These are phyloP conservation scores for Pogoniulus pusillus DNA, from an alignment of 2,797 vertebrate species.

Conservation along the genomic window DNA sequence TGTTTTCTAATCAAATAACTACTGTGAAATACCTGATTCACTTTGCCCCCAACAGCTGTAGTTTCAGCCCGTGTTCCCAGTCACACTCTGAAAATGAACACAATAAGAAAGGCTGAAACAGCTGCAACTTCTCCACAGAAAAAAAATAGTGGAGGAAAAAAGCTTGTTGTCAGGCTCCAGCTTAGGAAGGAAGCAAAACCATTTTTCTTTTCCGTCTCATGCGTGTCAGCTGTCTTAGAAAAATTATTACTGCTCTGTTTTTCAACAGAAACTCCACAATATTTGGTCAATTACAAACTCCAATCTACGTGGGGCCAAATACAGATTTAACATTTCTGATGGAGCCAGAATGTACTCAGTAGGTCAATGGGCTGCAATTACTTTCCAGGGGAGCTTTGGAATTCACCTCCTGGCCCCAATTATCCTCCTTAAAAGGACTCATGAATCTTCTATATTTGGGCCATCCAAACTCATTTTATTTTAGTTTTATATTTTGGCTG, in stretches of 20 bases:
- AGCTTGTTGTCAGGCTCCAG: conserved; percentile 71
- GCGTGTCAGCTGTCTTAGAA: conserved; percentile 77
- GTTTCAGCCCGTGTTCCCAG: conserved; percentile 75
- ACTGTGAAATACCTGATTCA: conserved; percentile 84
- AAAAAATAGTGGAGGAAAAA: conserved; percentile 33
- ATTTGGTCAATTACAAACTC: conserved; percentile 68
- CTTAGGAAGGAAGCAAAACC: conserved; percentile 81
- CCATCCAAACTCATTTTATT: conserved; percentile 35
- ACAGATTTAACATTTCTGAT: conserved; percentile 60
- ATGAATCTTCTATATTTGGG: conserved; percentile 53
- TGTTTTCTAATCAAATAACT: conserved; percentile 77
- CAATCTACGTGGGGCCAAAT: conserved; percentile 56
- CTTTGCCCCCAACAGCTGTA: conserved; percentile 82
- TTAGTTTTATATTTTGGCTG: conserved; percentile 23
- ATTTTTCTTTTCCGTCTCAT: conserved; percentile 80
- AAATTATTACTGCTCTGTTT: conserved; percentile 74
- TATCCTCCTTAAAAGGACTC: conserved; percentile 62
- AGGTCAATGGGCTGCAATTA: conserved; percentile 40
- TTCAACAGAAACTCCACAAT: conserved; percentile 75
- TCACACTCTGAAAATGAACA: conserved; percentile 70
- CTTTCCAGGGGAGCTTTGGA: conserved; percentile 28
- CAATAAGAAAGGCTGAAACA: conserved; percentile 79
- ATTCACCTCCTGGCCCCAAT: conserved; percentile 12
- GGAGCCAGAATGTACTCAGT: conserved; percentile 71
- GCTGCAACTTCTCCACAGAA: conserved; percentile 77